These are phyloP conservation scores for Esox masquinongy DNA, from an alignment of 2,797 vertebrate genomes.

Conservation along the genomic window DNA sequence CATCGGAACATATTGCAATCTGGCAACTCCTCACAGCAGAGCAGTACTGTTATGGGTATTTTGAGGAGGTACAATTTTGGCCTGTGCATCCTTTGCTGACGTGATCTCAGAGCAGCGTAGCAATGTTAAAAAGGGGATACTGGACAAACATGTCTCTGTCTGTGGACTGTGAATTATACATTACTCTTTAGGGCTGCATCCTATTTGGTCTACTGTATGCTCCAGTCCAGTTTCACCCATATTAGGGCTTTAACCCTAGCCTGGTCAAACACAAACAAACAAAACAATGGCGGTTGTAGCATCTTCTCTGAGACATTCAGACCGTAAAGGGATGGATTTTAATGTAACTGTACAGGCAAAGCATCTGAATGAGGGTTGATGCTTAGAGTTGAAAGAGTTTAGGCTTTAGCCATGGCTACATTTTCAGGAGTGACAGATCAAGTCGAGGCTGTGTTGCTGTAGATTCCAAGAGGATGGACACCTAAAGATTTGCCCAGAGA, in stretches of 20 bases:
- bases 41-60: neutral
- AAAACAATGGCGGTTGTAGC: neutral
- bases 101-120: no score
- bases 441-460: neutral
- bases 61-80: no score
- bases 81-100: no score
- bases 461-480: neutral
- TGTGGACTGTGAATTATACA: neutral
- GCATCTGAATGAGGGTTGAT: slow-evolving; percentile 11
- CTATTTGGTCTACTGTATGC: neutral
- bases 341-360: neutral
- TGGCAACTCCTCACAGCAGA: neutral
- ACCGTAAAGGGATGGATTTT: neutral
- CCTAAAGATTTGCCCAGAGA: neutral
- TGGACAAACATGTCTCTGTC: no score
- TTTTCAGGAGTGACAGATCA: neutral
- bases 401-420: slow-evolving; percentile 18
- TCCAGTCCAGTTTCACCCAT: neutral
- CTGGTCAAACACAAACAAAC: neutral
- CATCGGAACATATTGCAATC: slow-evolving; percentile 13
- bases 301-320: slow-evolving; percentile 6
- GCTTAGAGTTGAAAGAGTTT: slow-evolving; percentile 9
- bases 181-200: neutral
- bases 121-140: no score
- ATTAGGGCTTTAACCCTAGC: neutral